Evolutionary conservation across 2,888 invertebrate genomes (phyloP), one percentile per base, ranked within the genome.

Genomic region (Watsonalla binaria): DNA sequence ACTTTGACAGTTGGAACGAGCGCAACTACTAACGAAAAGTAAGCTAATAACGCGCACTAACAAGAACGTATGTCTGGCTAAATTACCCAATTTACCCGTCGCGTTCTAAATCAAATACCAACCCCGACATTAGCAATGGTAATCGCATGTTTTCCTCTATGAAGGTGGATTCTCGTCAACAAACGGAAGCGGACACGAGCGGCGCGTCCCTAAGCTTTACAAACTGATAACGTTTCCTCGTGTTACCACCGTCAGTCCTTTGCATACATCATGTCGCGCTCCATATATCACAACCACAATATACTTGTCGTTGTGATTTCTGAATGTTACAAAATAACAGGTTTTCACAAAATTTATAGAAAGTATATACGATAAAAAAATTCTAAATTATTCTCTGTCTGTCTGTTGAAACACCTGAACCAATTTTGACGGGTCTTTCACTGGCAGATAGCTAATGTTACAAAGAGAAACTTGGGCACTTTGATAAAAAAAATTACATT

Each of bases 141-240:
- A 49, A 49, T 49, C 14, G 37, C 49, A 48, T 48, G 39, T 46
- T 52, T 49, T 54, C 62, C 55, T 56, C 45, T 52, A 51, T 55
- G 52, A 58, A 61, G 60, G 58, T 61, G 55, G 55, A 57, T 60
- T 61, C 61, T 64, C 65, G 66, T 70, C 68, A 64, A 66, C 63
- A 63, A 59, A 63, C 65, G 66, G 68, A 71, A 69, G 54, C 66
- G 66, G 60, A 63, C 59, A 57, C 52, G 61, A 57, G 58, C 61
- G 65, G 62, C 54, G 49, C 45, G 54, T 62, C 57, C 62, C 53
- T 65, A 64, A 76, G 76, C 71, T 66, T 71, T 72, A 76, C 68
- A 76, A 75, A 77, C 42, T 72, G 66, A 69, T 67, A 61, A 67
- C 66, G 70, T 66, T 60, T 55, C 65, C 59, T 54, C 58, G 67